A percentile compares a stretch with the other conserved stretches of the same genome.
Conservation (phyloP, 2,113 vertebrate genomes). For the Albula goreensis region DNA sequence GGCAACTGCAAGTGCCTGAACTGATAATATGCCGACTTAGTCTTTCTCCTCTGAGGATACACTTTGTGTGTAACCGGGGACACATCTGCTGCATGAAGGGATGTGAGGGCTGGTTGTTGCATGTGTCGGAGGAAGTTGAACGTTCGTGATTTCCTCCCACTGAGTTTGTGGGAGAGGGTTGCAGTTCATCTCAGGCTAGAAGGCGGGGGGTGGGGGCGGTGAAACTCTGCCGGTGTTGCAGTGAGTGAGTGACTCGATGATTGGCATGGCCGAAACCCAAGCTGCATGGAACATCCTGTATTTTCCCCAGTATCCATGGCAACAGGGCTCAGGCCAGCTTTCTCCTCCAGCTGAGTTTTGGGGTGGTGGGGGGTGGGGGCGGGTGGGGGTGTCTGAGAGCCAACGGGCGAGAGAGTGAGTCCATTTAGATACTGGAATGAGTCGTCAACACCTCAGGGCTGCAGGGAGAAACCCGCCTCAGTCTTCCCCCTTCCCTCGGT, state of each 20-base stretch:
- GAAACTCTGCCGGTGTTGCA: not conserved
- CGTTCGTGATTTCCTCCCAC: no score
- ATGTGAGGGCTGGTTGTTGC: no score
- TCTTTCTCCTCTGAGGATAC: no score
- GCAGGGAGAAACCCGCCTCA: not conserved
- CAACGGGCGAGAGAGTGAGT: not conserved
- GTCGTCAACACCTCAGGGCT: not conserved
- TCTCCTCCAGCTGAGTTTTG: no score
- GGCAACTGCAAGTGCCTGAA: no score
- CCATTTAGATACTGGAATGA: not conserved
- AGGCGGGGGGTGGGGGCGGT: not conserved
- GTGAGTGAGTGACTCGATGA: constrained; percentile 24
- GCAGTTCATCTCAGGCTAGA: no score
- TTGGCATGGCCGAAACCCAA: constrained; percentile 31
- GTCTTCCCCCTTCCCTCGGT: not conserved
- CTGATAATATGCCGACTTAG: no score
- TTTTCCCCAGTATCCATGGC: constrained; percentile 35
- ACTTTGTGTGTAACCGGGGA: no score
- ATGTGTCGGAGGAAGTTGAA: no score
- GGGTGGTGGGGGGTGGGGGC: not conserved
- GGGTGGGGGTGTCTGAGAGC: not conserved
- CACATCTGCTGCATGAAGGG: no score
- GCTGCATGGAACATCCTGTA: constrained; percentile 22
- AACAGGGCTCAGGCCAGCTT: not conserved
- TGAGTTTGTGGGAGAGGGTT: no score